Conservation (phyloP, 2,113 vertebrate genomes). For the Lynx canadensis region DNA sequence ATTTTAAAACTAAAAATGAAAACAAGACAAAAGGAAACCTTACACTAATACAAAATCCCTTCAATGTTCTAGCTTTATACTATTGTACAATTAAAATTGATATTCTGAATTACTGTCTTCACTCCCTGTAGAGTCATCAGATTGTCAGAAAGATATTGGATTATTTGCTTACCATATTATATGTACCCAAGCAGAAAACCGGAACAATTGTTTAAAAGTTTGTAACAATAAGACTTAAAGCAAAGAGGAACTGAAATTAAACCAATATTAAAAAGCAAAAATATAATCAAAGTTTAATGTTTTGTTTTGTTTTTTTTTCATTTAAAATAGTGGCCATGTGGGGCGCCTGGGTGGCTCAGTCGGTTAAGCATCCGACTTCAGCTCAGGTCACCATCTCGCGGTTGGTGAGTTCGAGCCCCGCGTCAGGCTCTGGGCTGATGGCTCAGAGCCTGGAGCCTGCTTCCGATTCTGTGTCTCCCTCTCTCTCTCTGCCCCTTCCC, state of each 20-base stretch:
- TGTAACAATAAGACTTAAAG: not conserved
- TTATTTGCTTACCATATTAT: slow-evolving; percentile 30
- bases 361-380: no score
- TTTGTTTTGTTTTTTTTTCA: not conserved
- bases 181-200: slow-evolving; percentile 19
- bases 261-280: slow-evolving; percentile 1
- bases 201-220: not conserved
- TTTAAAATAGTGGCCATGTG: not conserved
- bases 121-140: not conserved
- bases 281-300: not conserved
- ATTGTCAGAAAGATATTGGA: not conserved
- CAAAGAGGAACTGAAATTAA: not conserved
- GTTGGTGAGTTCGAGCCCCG: no score
- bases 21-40: not conserved
- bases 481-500: no score
- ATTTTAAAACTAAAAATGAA: slow-evolving; percentile 9
- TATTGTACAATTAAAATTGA: not conserved
- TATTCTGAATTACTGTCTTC: not conserved
- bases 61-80: not conserved
- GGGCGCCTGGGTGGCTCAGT: no score
- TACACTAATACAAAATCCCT: not conserved
- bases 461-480: no score
- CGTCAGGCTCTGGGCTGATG: no score
- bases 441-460: no score
- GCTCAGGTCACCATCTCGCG: no score